These are phyloP conservation scores for Etheostoma cragini DNA, from an alignment of 2,113 vertebrate genomes.

Conservation along the genomic window DNA sequence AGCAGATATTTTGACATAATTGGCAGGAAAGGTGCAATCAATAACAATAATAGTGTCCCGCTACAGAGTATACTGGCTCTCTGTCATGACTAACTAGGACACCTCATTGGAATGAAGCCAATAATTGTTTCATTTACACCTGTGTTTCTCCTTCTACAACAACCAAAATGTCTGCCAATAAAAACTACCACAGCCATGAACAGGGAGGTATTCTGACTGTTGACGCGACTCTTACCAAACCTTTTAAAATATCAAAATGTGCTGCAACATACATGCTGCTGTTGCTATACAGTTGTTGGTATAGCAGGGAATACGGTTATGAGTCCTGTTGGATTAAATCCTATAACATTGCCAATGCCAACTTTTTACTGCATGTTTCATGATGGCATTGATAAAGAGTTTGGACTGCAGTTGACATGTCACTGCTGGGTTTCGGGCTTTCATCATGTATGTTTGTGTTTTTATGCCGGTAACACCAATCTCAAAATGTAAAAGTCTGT, in stretches of 20 bases:
- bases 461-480: background rate
- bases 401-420: background rate
- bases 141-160: background rate
- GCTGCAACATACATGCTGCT: background rate
- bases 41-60: background rate
- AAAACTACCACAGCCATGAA: background rate
- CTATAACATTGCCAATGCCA: background rate
- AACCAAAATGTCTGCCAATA: conserved; percentile 1
- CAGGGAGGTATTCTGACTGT: background rate
- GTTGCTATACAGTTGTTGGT: background rate
- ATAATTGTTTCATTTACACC: background rate
- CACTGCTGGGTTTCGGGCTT: background rate
- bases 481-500: too few relatives aligned
- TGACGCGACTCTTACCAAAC: background rate
- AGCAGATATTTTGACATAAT: background rate
- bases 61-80: background rate
- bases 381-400: background rate
- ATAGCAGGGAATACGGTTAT: background rate
- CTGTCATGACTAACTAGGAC: background rate
- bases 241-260: background rate
- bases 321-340: background rate
- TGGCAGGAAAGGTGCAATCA: background rate
- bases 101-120: background rate
- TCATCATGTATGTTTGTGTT: background rate
- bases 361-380: background rate